phyloP scores from a whole-genome alignment of 2,888 invertebrate species.

The Andrena chrysosceles region DNA sequence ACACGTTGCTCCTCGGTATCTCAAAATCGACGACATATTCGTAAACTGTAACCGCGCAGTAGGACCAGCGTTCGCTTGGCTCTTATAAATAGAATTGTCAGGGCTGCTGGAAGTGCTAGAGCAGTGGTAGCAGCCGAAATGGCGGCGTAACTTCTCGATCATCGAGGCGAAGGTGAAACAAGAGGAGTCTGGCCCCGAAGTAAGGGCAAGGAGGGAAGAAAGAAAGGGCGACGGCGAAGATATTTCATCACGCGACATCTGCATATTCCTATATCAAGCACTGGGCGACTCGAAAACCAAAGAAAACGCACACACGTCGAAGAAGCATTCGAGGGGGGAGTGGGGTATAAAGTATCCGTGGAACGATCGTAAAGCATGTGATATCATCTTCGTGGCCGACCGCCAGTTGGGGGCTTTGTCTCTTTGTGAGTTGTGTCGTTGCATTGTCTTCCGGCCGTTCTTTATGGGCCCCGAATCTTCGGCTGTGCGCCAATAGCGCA shows the following conservation, averaged over 20 bases:
- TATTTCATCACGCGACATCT: slow-evolving; percentile 78
- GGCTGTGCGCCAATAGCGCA: slow-evolving; percentile 69
- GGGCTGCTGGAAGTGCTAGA: slow-evolving; percentile 11
- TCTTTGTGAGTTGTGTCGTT: slow-evolving; percentile 76
- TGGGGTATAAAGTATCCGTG: slow-evolving; percentile 79
- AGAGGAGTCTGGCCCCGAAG: slow-evolving; percentile 31
- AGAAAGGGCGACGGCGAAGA: slow-evolving; percentile 57
- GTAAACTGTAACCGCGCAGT: background rate
- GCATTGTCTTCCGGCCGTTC: slow-evolving; percentile 79
- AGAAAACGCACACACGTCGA: slow-evolving; percentile 71
- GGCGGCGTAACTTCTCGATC: slow-evolving; percentile 38
- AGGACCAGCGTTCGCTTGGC: background rate
- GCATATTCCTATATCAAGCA: slow-evolving; percentile 74
- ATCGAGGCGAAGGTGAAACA: slow-evolving; percentile 40
- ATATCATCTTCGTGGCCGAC: slow-evolving; percentile 79
- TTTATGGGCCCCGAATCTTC: slow-evolving; percentile 72
- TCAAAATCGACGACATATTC: background rate
- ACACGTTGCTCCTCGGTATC: no score
- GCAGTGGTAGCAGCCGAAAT: background rate
- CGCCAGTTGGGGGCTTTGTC: slow-evolving; percentile 78
- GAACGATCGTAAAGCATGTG: slow-evolving; percentile 80
- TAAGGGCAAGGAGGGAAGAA: slow-evolving; percentile 41
- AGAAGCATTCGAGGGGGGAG: slow-evolving; percentile 68
- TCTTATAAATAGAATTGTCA: slow-evolving; percentile 55
- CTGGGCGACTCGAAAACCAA: slow-evolving; percentile 66